phyloP scores from a whole-genome alignment of 1,140 invertebrate genomes.

The Colletes gigas region DNA sequence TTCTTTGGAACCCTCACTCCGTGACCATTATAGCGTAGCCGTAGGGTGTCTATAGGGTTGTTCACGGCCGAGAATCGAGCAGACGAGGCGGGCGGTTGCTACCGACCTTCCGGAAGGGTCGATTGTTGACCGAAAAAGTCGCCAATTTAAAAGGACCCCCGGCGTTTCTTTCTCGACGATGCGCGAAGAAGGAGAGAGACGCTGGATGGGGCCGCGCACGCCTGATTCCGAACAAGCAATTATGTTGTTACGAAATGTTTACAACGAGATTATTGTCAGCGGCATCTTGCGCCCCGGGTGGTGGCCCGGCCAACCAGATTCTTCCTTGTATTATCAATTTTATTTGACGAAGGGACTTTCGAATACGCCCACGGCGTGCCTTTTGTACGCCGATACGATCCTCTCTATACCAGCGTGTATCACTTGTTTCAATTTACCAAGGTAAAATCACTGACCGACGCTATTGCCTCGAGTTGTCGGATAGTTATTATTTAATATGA shows the following conservation, averaged over 20 bases:
- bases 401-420: conserved; percentile 30
- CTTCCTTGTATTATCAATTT: conserved; percentile 77
- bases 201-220: conserved; percentile 30
- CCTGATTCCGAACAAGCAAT: conserved; percentile 77
- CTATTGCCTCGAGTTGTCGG: background rate
- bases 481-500: no score
- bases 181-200: conserved; percentile 38
- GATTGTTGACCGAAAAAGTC: conserved; percentile 82
- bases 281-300: conserved; percentile 78
- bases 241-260: conserved; percentile 82
- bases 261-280: conserved; percentile 81
- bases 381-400: conserved; percentile 60
- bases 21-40: conserved; percentile 80
- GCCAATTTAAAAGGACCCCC: conserved; percentile 81
- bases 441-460: background rate
- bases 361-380: conserved; percentile 55
- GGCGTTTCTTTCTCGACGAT: conserved; percentile 72
- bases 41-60: conserved; percentile 73
- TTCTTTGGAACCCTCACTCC: conserved; percentile 66
- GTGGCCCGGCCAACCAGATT: conserved; percentile 53
- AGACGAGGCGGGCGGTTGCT: conserved; percentile 68
- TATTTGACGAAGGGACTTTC: conserved; percentile 67
- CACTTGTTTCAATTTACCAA: conserved; percentile 7
- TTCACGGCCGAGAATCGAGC: conserved; percentile 67
- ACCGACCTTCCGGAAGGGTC: conserved; percentile 79